phyloP scores from a whole-genome alignment of 2,113 vertebrate genomes.

The Pseudorectes ferrugineus region DNA sequence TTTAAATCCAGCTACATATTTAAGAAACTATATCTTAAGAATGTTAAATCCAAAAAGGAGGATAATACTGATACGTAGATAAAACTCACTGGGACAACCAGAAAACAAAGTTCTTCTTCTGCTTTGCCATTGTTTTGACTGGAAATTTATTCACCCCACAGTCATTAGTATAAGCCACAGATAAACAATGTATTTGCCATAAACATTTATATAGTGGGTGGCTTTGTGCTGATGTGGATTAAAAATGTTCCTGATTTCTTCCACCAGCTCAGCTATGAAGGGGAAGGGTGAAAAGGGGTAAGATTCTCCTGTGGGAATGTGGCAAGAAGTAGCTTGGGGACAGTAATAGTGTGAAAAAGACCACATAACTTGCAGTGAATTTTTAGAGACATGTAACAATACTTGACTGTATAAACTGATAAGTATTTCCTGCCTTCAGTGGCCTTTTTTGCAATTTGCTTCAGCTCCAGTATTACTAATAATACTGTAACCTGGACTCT shows the following conservation, averaged over 20 bases:
- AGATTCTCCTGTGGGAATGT: background rate
- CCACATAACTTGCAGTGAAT: background rate
- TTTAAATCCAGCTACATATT: background rate
- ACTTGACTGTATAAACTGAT: background rate
- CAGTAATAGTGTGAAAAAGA: background rate
- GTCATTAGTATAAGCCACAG: background rate
- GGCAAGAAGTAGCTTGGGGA: background rate
- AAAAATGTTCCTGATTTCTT: background rate
- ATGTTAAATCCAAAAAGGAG: background rate
- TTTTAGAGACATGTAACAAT: background rate
- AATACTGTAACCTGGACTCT: background rate
- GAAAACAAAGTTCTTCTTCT: background rate
- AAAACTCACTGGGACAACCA: background rate
- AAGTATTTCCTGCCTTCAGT: background rate
- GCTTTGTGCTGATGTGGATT: background rate
- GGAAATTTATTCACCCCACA: background rate
- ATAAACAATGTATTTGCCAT: background rate
- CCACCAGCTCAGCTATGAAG: background rate
- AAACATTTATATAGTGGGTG: background rate
- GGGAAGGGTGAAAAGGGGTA: background rate
- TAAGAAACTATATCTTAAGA: background rate
- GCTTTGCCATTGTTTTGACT: background rate
- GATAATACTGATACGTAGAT: background rate
- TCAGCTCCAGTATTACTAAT: background rate
- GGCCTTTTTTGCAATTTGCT: background rate